A percentile compares a stretch with the other conserved stretches of the same genome.
Conservation (phyloP, 2,113 vertebrate genomes). For the Nothobranchius kuhntae region DNA sequence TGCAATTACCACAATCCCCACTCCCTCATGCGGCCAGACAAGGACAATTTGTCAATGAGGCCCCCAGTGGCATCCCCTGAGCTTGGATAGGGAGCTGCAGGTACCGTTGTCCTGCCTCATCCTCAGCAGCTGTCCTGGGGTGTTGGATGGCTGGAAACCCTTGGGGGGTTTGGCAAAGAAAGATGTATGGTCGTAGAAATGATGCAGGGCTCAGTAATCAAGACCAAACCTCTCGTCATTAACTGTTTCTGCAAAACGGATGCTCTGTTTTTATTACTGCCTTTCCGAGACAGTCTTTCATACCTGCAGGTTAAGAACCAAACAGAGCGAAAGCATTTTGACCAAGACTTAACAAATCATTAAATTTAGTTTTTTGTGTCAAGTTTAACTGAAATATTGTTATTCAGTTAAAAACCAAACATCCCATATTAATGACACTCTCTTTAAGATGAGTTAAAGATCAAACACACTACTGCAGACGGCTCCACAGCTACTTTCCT, state of each 20-base stretch:
- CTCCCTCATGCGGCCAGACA: constrained; percentile 77
- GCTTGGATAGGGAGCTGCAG: constrained; percentile 71
- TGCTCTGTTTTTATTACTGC: neutral
- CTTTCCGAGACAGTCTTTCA: constrained; percentile 20
- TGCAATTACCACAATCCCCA: constrained; percentile 77
- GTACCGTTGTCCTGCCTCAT: constrained; percentile 68
- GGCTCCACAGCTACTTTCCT: too few relatives aligned
- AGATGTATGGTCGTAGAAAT: constrained; percentile 62
- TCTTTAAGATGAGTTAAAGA: too few relatives aligned
- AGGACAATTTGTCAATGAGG: constrained; percentile 81
- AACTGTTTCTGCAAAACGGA: constrained; percentile 28
- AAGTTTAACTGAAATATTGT: neutral
- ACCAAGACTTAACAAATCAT: neutral
- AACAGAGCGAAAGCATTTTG: neutral
- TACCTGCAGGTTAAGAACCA: constrained; percentile 15
- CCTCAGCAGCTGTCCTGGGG: constrained; percentile 50
- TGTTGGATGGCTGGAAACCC: constrained; percentile 54
- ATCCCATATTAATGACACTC: too few relatives aligned
- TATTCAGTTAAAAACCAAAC: too few relatives aligned
- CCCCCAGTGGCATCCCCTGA: constrained; percentile 74
- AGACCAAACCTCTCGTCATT: constrained; percentile 54
- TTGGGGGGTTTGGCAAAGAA: constrained; percentile 60
- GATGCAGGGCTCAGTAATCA: constrained; percentile 63
- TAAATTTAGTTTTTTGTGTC: neutral
- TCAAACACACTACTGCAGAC: too few relatives aligned